Evolutionary conservation across 2,113 vertebrate species (phyloP).

Genomic region (Bungarus multicinctus): DNA sequence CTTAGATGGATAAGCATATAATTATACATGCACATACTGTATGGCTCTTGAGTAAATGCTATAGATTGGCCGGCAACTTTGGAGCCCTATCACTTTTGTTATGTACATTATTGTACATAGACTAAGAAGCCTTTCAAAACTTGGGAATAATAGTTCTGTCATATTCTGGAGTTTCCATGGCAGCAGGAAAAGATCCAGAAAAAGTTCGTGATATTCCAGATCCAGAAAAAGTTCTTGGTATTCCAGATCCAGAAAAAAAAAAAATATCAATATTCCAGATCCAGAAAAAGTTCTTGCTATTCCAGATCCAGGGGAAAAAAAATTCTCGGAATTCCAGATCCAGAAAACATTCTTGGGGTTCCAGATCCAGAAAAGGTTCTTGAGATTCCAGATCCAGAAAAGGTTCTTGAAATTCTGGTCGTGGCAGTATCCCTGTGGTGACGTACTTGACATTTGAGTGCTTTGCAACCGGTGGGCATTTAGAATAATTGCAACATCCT

Average conservation of each 20-base stretch:
- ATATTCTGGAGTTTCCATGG: background rate
- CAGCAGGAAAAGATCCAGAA: background rate
- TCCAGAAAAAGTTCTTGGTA: too few species aligned
- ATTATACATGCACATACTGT: background rate
- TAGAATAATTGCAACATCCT: background rate
- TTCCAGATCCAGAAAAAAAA: too few species aligned
- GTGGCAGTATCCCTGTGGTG: background rate
- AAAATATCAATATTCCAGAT: too few species aligned
- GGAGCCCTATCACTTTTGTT: background rate
- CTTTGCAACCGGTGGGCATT: background rate
- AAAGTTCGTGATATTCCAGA: too few species aligned
- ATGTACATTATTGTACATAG: background rate
- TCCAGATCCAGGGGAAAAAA: too few species aligned
- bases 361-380: background rate
- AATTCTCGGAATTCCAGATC: too few species aligned
- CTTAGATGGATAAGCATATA: too few species aligned
- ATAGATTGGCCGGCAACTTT: background rate
- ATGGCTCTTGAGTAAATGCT: background rate
- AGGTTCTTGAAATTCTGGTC: background rate
- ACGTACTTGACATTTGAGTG: background rate
- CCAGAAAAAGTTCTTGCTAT: too few species aligned
- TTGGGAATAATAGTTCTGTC: background rate
- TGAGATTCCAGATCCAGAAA: background rate
- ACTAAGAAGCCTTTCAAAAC: background rate
- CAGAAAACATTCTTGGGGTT: too few species aligned